phyloP scores from a whole-genome alignment of 2,888 invertebrate genomes.

The Mayetiola destructor region DNA sequence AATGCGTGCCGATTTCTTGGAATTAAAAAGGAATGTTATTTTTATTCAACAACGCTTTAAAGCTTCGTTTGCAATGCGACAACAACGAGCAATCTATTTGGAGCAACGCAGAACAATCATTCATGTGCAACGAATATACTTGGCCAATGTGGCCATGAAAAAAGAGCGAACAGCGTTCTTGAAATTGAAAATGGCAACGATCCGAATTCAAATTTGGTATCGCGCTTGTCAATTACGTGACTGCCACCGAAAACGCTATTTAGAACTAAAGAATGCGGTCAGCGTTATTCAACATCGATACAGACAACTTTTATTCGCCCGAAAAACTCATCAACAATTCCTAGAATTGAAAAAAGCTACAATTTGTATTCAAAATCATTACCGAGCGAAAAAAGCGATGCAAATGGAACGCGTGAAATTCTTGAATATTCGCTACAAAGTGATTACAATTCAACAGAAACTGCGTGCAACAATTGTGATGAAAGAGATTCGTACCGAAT shows the following conservation, averaged over 20 bases:
- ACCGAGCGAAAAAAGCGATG: slow-evolving; percentile 27
- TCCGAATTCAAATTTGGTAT: slow-evolving; percentile 34
- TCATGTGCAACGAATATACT: slow-evolving; percentile 39
- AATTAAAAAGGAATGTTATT: slow-evolving; percentile 28
- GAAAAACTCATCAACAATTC: slow-evolving; percentile 28
- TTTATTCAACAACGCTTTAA: slow-evolving; percentile 36
- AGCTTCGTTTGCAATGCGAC: slow-evolving; percentile 28
- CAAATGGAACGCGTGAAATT: neutral
- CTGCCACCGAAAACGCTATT: slow-evolving; percentile 22
- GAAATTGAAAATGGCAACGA: slow-evolving; percentile 24
- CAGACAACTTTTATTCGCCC: slow-evolving; percentile 29
- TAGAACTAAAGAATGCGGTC: slow-evolving; percentile 24
- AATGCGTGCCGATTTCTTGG: slow-evolving; percentile 26
- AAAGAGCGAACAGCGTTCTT: slow-evolving; percentile 22
- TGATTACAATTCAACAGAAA: slow-evolving; percentile 30
- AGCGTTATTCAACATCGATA: slow-evolving; percentile 34
- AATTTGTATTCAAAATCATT: slow-evolving; percentile 26
- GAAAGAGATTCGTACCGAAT: slow-evolving; percentile 16
- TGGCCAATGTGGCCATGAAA: slow-evolving; percentile 26
- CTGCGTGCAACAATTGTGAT: slow-evolving; percentile 31
- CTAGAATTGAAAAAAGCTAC: slow-evolving; percentile 22
- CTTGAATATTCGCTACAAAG: neutral
- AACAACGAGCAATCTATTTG: slow-evolving; percentile 28
- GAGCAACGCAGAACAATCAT: slow-evolving; percentile 30
- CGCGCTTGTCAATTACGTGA: slow-evolving; percentile 23